Evolutionary conservation across 2,888 invertebrate species (phyloP), one percentile per base, ranked within the genome.

Genomic region (Agapetus fuscipes): DNA sequence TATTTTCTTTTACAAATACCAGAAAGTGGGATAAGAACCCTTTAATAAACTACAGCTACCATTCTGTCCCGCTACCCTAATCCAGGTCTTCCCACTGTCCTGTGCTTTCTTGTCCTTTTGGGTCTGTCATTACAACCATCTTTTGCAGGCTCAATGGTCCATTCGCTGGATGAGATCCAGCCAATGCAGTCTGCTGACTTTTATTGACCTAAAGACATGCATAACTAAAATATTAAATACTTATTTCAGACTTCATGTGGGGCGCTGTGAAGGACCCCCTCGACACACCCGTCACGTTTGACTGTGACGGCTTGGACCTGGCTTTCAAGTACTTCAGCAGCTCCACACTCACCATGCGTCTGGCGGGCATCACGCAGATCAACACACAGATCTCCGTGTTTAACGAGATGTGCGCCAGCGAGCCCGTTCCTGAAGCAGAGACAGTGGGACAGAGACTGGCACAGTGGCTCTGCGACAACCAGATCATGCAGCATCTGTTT

Each of bases 241-340:
- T 30, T 25, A 7, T 25, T 46, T 17, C 54, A 82, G 89, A 94
- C 70, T 89, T 91, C 57, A 91, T 94, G 78, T 94, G 94, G 93
- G 87, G 87, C 48, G 87, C 91, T 7, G 85, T 93, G 29, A 91
- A 93, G 56, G 93, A 94, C 64, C 91, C 93, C 0, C 64, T 89
- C 34, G 89, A 90, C 55, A 78, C 85, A 1, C 86, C 87, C 2
- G 65, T 86, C 20, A 80, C 82, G n/a, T 91, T 90, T 56, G 93
- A 93, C 54, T 74, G 77, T 1, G 93, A 94, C 56, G 94, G 93
- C 1, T 65, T 95, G 26, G 84, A 88, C 42, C 64, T 94, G 48
- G 94, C 94, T n/a, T 93, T 91, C 60, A 95, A 95, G 60, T 94
- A 93, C 64, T 94, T 95, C 59, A 90, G 87, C 46, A 93, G 93